These are phyloP conservation scores for Prosapia bicincta DNA, from an alignment of 2,888 invertebrate genomes.

Conservation along the genomic window DNA sequence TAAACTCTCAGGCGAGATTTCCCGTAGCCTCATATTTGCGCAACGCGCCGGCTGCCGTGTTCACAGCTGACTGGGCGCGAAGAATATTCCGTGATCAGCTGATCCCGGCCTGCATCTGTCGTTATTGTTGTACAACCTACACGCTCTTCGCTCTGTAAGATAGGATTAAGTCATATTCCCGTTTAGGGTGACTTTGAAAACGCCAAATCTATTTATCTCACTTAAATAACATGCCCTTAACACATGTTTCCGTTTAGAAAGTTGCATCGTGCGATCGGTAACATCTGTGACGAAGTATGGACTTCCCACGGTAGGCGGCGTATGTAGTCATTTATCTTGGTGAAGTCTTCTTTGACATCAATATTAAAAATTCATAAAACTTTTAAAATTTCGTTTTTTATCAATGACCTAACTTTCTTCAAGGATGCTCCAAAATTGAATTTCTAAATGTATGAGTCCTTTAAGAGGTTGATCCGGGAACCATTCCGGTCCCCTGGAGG, in stretches of 20 bases:
- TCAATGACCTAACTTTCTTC: no score
- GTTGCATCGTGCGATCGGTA: neutral
- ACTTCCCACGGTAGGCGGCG: neutral
- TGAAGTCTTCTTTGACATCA: no score
- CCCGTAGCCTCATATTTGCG: constrained; percentile 13
- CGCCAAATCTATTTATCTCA: constrained; percentile 23
- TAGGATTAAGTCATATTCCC: constrained; percentile 19
- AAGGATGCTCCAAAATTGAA: no score
- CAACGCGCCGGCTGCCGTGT: constrained; percentile 19
- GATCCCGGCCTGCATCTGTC: constrained; percentile 15
- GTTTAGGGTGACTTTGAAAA: constrained; percentile 25
- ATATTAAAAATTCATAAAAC: no score
- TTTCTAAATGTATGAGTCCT: no score
- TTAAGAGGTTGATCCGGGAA: no score
- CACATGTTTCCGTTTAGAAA: constrained; percentile 7
- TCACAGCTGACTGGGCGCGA: constrained; percentile 14
- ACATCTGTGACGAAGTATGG: neutral
- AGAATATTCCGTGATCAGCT: constrained; percentile 24
- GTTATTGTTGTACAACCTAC: constrained; percentile 22
- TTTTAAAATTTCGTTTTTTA: no score
- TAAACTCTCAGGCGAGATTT: no score
- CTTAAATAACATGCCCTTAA: constrained; percentile 2
- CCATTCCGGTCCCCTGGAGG: no score
- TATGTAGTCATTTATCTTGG: neutral
- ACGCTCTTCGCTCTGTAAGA: constrained; percentile 27